Base-by-base conservation (phyloP, 2,113 vertebrate genomes). In the Alectura lathami region DNA sequence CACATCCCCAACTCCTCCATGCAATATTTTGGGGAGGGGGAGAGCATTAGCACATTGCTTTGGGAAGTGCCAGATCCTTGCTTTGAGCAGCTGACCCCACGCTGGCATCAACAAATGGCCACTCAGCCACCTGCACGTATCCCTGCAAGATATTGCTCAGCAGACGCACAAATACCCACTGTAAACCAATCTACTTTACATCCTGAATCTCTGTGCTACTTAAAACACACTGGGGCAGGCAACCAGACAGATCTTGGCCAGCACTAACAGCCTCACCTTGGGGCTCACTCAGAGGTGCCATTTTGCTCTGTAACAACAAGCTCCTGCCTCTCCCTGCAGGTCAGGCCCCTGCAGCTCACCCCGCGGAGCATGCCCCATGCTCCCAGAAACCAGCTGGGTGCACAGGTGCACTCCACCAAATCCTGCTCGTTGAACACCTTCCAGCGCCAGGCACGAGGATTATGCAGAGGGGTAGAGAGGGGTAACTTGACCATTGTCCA, bases 1-100 rank as follows among this genome's bases (percentile, higher is more conserved):
- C 5, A 13, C 0, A 2, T 22, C 47, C 83, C 34, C 27, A 53
- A 0, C 17, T 30, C 27, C 54, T 16, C 12, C 15, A 3, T 0
- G 9, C 5, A 20, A 70, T 10, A 2, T 16, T 14, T 17, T 51
- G 62, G 67, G 76, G 43, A 45, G 30, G 32, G 24, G 27, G n/a
- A 21, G 23, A 70, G 38, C 4, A 24, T 5, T 13, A 40, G 27
- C 17, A 40, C 18, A 4, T 23, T 40, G 56, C 47, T 24, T 23
- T 34, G 86, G 48, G 36, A 47, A 53, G n/a, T 6, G 45, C 57
- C 54, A 47, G 48, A 48, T 38, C 42, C 51, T 42, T n/a, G 36
- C 15, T 79, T 18, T 14, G 54, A n/a, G 6, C 75, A 53, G 27
- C 13, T 64, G 48, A 77, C 30, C 45, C 64, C 64, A 13, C 3